Conservation (phyloP, 2,797 vertebrate genomes). For the Botia almorhae region DNA sequence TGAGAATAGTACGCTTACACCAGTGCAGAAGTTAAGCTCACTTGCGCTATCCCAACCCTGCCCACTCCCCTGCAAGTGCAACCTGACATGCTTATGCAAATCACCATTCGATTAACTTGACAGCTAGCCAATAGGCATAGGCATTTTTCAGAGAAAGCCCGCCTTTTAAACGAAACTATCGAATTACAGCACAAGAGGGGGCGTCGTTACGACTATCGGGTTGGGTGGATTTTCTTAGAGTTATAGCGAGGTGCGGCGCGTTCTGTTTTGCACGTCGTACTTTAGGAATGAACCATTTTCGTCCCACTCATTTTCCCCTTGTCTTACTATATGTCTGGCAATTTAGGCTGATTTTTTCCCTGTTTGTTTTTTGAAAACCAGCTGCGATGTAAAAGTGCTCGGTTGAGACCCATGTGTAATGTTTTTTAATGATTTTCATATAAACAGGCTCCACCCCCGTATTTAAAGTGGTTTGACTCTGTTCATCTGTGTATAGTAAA, state of each 20-base stretch:
- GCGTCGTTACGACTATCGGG: constrained; percentile 48
- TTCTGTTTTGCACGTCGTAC: constrained; percentile 97
- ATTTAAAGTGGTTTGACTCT: constrained; percentile 79
- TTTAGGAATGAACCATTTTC: constrained; percentile 86
- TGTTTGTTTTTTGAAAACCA: background rate
- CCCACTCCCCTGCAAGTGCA: constrained; percentile 80
- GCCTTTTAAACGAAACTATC: constrained; percentile 56
- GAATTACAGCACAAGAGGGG: constrained; percentile 60
- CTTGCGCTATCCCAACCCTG: constrained; percentile 77
- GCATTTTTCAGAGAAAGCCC: fast-evolving
- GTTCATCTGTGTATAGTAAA: constrained; percentile 72
- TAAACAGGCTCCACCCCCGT: constrained; percentile 63
- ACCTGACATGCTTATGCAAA: constrained; percentile 85
- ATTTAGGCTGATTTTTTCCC: background rate
- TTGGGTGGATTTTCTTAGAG: constrained; percentile 58
- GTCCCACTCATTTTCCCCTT: constrained; percentile 53
- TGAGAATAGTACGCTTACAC: constrained; percentile 65
- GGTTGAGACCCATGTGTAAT: background rate
- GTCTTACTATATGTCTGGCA: background rate
- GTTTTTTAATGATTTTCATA: constrained; percentile 34
- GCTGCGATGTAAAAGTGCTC: background rate
- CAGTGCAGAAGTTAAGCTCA: constrained; percentile 78
- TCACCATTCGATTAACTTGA: constrained; percentile 26
- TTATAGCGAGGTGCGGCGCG: constrained; percentile 90
- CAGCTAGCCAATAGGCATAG: constrained; percentile 67